Conservation (phyloP, 1,140 invertebrate genomes). For the Pygmarrhopalites habei region DNA sequence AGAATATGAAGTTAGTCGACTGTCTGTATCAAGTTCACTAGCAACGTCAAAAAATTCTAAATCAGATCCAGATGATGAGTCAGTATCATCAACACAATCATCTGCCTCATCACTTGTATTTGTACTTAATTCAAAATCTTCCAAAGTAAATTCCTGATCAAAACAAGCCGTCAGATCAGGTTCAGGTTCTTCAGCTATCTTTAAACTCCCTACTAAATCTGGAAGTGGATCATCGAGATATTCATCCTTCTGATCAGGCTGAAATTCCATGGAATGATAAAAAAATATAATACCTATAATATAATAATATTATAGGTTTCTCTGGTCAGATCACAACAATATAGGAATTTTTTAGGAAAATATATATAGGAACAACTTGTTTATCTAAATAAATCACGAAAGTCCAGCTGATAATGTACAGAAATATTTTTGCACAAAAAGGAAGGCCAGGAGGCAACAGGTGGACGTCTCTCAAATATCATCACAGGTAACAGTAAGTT, state of each 20-base stretch:
- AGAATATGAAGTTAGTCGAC: slow-evolving; percentile 2
- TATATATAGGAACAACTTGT: background rate
- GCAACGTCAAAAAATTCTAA: slow-evolving; percentile 38
- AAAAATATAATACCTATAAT: background rate
- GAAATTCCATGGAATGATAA: slow-evolving; percentile 2
- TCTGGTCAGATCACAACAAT: background rate
- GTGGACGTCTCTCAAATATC: background rate
- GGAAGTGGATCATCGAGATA: slow-evolving; percentile 39
- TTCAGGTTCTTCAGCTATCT: slow-evolving; percentile 33
- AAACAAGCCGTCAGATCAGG: slow-evolving; percentile 30
- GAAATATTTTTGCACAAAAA: background rate
- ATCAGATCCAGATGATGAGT: slow-evolving; percentile 26
- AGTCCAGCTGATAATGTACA: no score
- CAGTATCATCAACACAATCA: slow-evolving; percentile 10
- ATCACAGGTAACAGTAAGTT: background rate
- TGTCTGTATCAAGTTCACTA: slow-evolving; percentile 2
- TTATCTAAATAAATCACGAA: no score
- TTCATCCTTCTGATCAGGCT: slow-evolving; percentile 31
- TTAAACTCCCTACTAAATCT: slow-evolving; percentile 37
- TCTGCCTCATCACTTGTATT: slow-evolving; percentile 30
- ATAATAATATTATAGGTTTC: background rate
- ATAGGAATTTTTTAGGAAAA: background rate
- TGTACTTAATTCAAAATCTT: slow-evolving; percentile 38
- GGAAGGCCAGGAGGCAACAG: background rate
- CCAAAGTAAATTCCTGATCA: slow-evolving; percentile 35